Conservation (phyloP, 2,797 vertebrate genomes). For the Sebastiscus albofasciatus region DNA sequence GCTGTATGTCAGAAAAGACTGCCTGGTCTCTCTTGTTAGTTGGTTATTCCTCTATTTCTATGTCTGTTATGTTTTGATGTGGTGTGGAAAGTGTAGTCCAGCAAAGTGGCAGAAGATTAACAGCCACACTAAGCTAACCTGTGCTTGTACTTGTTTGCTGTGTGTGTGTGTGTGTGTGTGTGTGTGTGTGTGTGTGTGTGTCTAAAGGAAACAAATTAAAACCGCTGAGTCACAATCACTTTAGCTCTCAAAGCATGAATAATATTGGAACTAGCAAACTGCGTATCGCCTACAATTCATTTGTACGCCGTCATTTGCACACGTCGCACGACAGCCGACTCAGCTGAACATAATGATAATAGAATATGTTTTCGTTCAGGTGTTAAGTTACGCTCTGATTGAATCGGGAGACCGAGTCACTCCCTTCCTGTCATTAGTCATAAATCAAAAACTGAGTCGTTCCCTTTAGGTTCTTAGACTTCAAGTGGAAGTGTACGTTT, state of each 20-base stretch:
- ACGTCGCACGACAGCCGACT: neutral
- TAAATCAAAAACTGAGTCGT: neutral
- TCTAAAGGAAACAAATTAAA: conserved; percentile 29
- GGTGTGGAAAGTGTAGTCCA: neutral
- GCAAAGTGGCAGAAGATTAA: neutral
- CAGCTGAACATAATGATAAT: neutral
- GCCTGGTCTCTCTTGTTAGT: neutral
- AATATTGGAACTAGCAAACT: conserved; percentile 13
- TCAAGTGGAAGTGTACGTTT: neutral
- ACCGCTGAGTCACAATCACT: conserved; percentile 40
- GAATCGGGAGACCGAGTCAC: conserved; percentile 6
- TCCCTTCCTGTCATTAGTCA: neutral
- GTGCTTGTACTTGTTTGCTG: neutral
- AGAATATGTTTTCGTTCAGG: conserved; percentile 15
- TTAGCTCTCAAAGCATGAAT: conserved; percentile 29
- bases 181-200: conserved; percentile 2
- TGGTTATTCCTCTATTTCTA: neutral
- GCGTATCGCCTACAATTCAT: neutral
- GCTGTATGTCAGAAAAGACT: neutral
- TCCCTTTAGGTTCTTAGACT: neutral
- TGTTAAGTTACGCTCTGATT: conserved; percentile 6
- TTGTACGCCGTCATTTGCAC: neutral
- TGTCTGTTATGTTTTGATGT: neutral
- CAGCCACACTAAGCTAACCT: neutral
- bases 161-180: neutral